Base-by-base conservation (phyloP, 2,113 vertebrate species). In the Podarcis muralis region DNA sequence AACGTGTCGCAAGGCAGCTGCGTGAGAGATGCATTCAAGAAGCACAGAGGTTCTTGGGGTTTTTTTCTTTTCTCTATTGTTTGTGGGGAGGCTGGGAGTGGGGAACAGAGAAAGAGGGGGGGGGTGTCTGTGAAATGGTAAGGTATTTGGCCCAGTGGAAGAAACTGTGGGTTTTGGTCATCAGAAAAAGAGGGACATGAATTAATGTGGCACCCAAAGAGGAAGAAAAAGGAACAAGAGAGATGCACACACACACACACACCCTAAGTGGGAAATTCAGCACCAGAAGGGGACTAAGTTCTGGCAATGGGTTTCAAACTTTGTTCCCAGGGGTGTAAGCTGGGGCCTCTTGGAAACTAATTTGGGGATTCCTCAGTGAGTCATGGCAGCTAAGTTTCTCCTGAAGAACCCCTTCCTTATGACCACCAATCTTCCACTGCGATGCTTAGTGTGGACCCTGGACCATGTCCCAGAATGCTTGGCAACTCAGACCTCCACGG, bases 11-110 rank as follows among this genome's bases (percentile, higher is more conserved):
- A 90, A 90, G 89, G 89, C 89, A 90, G 89, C 89, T 87, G 89
- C 32, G 89, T 90, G 89, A 90, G 89, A 90, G 89, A 87, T 88
- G 87, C 87, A 88, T 88, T 88, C 81, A 78, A 84, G 81, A 88
- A 81, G 78, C 69, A 81, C 20, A 37, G 71, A 30, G 37, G 11
- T 65, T 20, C 32, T 69, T 84, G 16, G 37, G 81, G 25, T 4
- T 32, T 30, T 30, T 57, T 27, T 9, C 3, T 57, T n/a, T 76
- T 48, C 13, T n/a, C 48, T 30, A 43, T 68, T 79, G 76, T 80
- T 87, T 57, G 43, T 62, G 59, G 62, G 78, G 79, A 88, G 37
- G 71, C 12, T 76, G 79, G 69, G 27, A 6, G 13, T 43, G n/a
- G 59, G 62, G 35, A n/a, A 75, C 0, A 3, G 27, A 69, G 35